Base-by-base conservation (phyloP, 1,140 invertebrate genomes). In the Trissolcus basalis region DNA sequence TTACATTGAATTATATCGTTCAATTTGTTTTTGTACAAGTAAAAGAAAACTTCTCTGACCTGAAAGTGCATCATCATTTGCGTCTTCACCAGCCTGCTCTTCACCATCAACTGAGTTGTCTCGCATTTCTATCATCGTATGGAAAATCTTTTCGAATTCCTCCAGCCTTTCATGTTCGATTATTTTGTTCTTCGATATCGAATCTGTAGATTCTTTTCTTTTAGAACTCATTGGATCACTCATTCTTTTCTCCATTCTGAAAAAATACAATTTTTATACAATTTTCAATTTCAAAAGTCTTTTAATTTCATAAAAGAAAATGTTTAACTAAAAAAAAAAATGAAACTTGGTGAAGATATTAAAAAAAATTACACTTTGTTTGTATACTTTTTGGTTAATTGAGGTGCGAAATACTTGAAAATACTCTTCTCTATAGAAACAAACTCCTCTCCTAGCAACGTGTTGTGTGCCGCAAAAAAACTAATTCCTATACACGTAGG, bases 131-230 rank as follows among this genome's bases (percentile, higher is more conserved):
- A 86, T 79, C 82, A 87, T 87, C 48, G 86, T 82, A 80, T 79
- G 80, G 12, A 88, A 60, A 9, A 87, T 76, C 56, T 84, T 85
- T 51, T 85, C 82, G 55, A 87, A 88, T 80, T 88, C 86, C 36
- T 85, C 82, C 19, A 83, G 78, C 45, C 85, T 87, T 71, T 86
- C 85, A 41, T 70, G 50, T 79, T 78, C 4, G 63, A 79, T 82
- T 53, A 78, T 80, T 13, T 39, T 71, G 41, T 58, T 68, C 48
- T 77, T 53, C 15, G 44, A 43, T 59, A 43, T 7, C 41, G 44
- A 10, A 27, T 65, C 68, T 5, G 7, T 12, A 56, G 19, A 56
- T 63, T 81, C 81, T 39, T 75, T 76, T 12, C 56, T 68, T 41
- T n/a, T n/a, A n/a, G n/a, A 3, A 7, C 9, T 8, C n/a, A n/a